Evolutionary conservation across 2,888 invertebrate genomes (phyloP), one percentile per base, ranked within the genome.

Genomic region (Heliconius sara): DNA sequence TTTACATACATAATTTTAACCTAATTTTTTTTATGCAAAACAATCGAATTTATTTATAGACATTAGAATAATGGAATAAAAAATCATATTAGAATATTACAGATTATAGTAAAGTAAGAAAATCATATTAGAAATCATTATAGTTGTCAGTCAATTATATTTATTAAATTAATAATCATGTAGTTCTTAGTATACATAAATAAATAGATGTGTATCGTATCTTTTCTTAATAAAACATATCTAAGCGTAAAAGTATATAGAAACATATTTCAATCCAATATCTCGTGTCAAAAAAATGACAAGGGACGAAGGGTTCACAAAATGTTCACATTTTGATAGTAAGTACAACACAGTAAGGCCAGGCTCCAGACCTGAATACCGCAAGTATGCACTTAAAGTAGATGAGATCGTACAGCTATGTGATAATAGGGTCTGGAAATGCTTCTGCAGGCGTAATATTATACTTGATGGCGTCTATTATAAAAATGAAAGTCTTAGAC

Each of bases 381-480:
- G 74, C 74, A 74, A 74, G 74, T 74, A 74, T 74, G 74, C 74
- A 63, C 74, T 73, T 73, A 73, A 73, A 57, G 57, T 65, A 74
- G 60, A 74, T 74, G 74, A 74, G 74, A 74, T 74, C 74, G 63
- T 74, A 63, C 39, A 74, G 43, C 74, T 74, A 74, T 74, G 74
- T 74, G 74, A 63, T 74, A 74, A 73, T 60, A 57, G 57, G 30
- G 73, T 12, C 27, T n/a, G 6, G 30, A n/a, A 34, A 66, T 65
- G 63, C 27, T 75, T 75, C 66, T 65, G 43, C 65, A 22, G 25
- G 13, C 25, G 60, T 60, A 73, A 65, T 66, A 65, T 27, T 60
- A n/a, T 60, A n/a, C 60, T 60, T n/a, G 12, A n/a, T 60, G 60
- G n/a, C 60, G n/a, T 60, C 10, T 60, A 60, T 60, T 60, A 60